Percentiles rank a stretch among this genome's conserved stretches.
phyloP scores from a whole-genome alignment of 2,113 vertebrate species.

The Daphoenositta chrysoptera region DNA sequence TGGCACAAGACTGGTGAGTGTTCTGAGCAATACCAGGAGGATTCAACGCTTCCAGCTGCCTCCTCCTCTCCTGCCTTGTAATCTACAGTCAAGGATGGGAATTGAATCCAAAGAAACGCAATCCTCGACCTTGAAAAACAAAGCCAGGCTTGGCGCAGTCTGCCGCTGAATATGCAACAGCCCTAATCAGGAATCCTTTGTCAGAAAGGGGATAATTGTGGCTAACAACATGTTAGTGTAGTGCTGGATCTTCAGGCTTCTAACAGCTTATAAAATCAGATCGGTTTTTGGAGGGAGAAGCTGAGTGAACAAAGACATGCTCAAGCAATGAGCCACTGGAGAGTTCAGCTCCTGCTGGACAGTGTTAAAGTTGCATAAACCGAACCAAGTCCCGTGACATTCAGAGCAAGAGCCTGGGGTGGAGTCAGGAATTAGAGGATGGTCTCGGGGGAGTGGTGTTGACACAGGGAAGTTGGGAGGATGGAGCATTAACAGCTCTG shows the following conservation, averaged over 20 bases:
- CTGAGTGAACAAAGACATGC: not conserved
- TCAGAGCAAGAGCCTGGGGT: not conserved
- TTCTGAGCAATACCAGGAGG: not conserved
- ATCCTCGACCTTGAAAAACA: conserved; percentile 61
- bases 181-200: conserved; percentile 41
- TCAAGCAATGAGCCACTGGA: not conserved
- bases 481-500: not conserved
- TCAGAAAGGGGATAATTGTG: conserved; percentile 44
- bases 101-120: conserved; percentile 56
- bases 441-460: not conserved
- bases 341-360: not conserved
- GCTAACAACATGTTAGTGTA: conserved; percentile 15
- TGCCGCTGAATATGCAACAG: conserved; percentile 51
- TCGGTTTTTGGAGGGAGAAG: not conserved
- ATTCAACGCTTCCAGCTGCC: not conserved
- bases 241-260: conserved; percentile 19
- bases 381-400: not conserved
- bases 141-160: conserved; percentile 18
- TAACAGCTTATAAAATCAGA: conserved; percentile 33
- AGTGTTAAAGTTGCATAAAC: fast-evolving
- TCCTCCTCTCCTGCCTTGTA: conserved; percentile 26
- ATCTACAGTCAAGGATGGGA: conserved; percentile 45
- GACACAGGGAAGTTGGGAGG: not conserved
- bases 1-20: not conserved
- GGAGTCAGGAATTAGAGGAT: not conserved